These are phyloP conservation scores for Lepidocyrtinus sp. DNA, from an alignment of 2,888 invertebrate species.

Conservation along the genomic window DNA sequence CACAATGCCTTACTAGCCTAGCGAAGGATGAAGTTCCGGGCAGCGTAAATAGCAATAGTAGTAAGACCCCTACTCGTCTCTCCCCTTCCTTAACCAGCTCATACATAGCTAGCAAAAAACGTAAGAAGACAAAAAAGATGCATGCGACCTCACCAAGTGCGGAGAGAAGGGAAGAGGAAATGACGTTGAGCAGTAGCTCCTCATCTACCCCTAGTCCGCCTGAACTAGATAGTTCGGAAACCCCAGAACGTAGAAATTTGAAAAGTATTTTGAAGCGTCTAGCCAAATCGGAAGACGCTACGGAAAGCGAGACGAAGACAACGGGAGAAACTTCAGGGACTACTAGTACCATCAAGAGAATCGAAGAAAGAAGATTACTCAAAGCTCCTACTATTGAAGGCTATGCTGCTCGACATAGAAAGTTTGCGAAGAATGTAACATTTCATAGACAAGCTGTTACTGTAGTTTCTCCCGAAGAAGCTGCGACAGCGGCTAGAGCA, in stretches of 20 bases:
- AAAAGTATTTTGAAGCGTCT: constrained; percentile 90
- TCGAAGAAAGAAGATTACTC: constrained; percentile 80
- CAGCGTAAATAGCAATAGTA: constrained; percentile 38
- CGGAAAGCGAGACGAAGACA: constrained; percentile 21
- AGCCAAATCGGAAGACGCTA: constrained; percentile 72
- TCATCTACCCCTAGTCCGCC: constrained; percentile 66
- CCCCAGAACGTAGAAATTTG: constrained; percentile 83
- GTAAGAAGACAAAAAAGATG: constrained; percentile 47
- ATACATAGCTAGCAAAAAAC: constrained; percentile 37
- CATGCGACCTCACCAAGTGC: constrained; percentile 40
- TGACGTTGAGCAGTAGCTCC: constrained; percentile 29
- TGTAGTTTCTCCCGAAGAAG: constrained; percentile 80
- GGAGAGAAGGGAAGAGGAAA: constrained; percentile 28
- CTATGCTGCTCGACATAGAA: constrained; percentile 86
- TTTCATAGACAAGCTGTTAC: constrained; percentile 83
- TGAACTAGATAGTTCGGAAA: constrained; percentile 83
- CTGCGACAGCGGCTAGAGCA: constrained; percentile 69
- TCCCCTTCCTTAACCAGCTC: constrained; percentile 45
- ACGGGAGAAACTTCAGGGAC: constrained; percentile 71
- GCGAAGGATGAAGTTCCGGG: constrained; percentile 33
- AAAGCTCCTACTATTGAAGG: constrained; percentile 90
- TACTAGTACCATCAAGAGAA: constrained; percentile 41
- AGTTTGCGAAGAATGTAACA: constrained; percentile 90
- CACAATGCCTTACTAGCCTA: constrained; percentile 63
- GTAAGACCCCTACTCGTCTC: constrained; percentile 34